phyloP scores from a whole-genome alignment of 2,797 vertebrate genomes.

The Falco concolor region DNA sequence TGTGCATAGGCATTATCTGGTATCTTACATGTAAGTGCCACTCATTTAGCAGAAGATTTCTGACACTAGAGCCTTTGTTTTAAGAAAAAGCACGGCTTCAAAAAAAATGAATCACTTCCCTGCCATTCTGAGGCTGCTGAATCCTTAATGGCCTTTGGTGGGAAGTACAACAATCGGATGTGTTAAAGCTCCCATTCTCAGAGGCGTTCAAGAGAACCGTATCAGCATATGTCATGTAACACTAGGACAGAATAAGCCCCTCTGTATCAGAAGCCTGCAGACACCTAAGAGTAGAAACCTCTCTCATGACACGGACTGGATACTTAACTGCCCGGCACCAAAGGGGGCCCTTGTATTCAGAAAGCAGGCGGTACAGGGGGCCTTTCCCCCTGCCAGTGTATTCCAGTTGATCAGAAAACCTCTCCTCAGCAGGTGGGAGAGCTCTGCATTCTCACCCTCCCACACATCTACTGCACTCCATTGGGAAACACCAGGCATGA shows the following conservation, averaged over 20 bases:
- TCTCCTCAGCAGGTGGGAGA: not conserved
- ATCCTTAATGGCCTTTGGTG: not conserved
- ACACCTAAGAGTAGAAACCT: not conserved
- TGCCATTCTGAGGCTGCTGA: not conserved
- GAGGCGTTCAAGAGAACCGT: not conserved
- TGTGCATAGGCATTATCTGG: not conserved
- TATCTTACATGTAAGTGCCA: not conserved
- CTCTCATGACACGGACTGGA: not conserved
- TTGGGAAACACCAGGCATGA: accelerated
- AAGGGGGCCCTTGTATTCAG: not conserved
- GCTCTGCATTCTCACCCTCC: not conserved
- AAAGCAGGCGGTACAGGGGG: not conserved
- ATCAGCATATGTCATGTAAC: not conserved
- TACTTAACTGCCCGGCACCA: not conserved
- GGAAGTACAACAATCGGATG: not conserved
- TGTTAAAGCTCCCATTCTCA: not conserved
- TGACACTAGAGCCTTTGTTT: not conserved
- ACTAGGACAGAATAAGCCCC: not conserved
- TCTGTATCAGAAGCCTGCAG: not conserved
- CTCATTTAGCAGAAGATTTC: not conserved
- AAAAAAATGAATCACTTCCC: not conserved
- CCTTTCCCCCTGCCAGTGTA: not conserved
- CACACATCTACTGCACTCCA: not conserved
- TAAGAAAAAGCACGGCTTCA: not conserved
- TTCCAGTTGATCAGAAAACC: not conserved